Percentiles rank a stretch among this genome's conserved stretches.
phyloP scores from a whole-genome alignment of 2,113 vertebrate genomes.

The Psilopsiagon aurifrons region DNA sequence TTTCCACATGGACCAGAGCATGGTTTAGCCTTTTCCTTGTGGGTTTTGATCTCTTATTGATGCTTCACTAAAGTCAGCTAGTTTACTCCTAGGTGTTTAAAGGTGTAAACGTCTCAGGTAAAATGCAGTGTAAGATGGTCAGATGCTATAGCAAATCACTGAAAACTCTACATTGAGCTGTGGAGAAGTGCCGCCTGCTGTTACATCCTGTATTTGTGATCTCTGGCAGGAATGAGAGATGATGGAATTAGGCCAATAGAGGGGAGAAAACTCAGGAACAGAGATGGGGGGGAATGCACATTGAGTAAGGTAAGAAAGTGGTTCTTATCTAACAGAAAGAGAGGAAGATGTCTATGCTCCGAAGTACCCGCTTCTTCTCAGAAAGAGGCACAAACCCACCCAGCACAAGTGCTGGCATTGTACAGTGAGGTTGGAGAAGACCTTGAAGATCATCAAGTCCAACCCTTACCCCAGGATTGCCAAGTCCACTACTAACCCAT shows the following conservation, averaged over 20 bases:
- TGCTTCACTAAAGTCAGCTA: not conserved
- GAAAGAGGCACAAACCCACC: not conserved
- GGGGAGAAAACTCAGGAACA: not conserved
- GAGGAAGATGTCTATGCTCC: not conserved
- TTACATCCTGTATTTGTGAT: not conserved
- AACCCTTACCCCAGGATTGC: not conserved
- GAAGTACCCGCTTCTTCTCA: not conserved
- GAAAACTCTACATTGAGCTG: not conserved
- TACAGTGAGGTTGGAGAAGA: not conserved
- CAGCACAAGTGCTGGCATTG: not conserved
- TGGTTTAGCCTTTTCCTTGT: not conserved
- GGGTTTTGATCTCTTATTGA: not conserved
- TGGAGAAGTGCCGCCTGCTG: not conserved
- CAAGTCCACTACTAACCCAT: not conserved
- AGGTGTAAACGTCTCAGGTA: not conserved
- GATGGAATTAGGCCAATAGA: not conserved
- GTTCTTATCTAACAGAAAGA: not conserved
- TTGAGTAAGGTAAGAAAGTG: not conserved
- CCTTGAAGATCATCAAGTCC: not conserved
- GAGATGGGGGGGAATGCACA: not conserved
- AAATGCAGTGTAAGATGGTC: not conserved
- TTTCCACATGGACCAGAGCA: not conserved
- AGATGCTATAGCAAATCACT: not conserved
- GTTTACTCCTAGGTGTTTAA: not conserved
- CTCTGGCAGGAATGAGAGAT: not conserved